Base-by-base conservation (phyloP, 2,797 vertebrate species). In the Mus minutoides region DNA sequence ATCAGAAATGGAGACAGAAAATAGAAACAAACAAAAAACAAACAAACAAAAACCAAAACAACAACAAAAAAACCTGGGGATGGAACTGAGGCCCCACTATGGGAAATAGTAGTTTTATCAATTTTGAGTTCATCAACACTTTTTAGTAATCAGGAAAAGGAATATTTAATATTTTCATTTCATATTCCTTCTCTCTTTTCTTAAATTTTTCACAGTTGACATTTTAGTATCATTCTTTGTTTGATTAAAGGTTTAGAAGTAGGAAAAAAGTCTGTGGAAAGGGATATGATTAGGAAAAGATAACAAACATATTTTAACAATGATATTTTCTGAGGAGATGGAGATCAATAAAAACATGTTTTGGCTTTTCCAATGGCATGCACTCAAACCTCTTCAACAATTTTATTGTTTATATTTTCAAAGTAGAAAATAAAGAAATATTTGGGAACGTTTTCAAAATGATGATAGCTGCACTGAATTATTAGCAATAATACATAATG, bases 351-450 rank as follows among this genome's bases (percentile, higher is more conserved):
- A 96, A 78, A n/a, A 19, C 24, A 2, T 77, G 34, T 43, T 92
- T 90, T 73, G 22, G 6, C 77, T 96, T n/a, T 91, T 77, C 54
- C 49, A 88, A 93, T 88, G 67, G 75, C 37, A 90, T 54, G 7
- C 19, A 62, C 24, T 43, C 13, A 92, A 95, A 93, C n/a, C 58
- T 67, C 31, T 54, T 95, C 58, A 96, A 94, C 46, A 90, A 80
- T 95, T 79, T 91, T 60, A 26, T 60, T 93, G 64, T 22, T 29
- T 37, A 89, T 95, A 96, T 94, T 97, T 89, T 88, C 76, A 84
- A 93, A 79, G 34, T 54, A 91, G n/a, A 94, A 77, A 75, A 92
- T 94, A 87, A 84, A 94, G 82, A 95, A 97, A 93, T 71, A 96
- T 96, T 52, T 95, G 67, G 73, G 64, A 95, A 94, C 94, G 77